Evolutionary conservation across 2,113 vertebrate species (phyloP).

Genomic region (Bufo gargarizans): DNA sequence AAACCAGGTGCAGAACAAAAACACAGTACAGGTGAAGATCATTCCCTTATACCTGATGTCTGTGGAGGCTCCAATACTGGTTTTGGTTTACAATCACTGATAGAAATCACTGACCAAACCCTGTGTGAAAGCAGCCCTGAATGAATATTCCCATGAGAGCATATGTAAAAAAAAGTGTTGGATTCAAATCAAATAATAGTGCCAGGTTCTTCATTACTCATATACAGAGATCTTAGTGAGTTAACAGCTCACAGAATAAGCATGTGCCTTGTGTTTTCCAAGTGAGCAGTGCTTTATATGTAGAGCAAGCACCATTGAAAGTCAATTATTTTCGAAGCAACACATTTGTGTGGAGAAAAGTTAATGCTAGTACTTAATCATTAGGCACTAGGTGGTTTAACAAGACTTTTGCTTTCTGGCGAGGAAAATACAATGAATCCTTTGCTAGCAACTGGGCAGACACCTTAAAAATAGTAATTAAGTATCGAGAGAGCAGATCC

Average conservation of each 20-base stretch:
- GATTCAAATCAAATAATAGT: neutral
- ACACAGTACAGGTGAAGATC: too few species aligned
- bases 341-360: slow-evolving; percentile 60
- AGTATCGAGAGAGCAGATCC: slow-evolving; percentile 58
- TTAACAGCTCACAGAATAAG: neutral
- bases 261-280: neutral
- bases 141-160: neutral
- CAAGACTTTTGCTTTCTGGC: slow-evolving; percentile 67
- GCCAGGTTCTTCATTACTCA: neutral
- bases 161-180: neutral
- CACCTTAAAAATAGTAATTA: slow-evolving; percentile 66
- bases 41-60: too few species aligned
- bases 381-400: slow-evolving; percentile 62
- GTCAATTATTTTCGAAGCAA: neutral
- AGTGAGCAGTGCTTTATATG: neutral
- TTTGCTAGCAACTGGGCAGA: slow-evolving; percentile 58
- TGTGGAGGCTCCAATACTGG: too few species aligned
- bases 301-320: slow-evolving; percentile 31
- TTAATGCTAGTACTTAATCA: slow-evolving; percentile 65
- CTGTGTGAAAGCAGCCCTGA: too few species aligned
- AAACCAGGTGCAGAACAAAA: too few species aligned
- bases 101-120: too few species aligned
- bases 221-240: neutral
- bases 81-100: too few species aligned
- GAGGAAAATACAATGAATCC: slow-evolving; percentile 57